Base-by-base conservation (phyloP, 2,797 vertebrate genomes). In the Anabas testudineus region DNA sequence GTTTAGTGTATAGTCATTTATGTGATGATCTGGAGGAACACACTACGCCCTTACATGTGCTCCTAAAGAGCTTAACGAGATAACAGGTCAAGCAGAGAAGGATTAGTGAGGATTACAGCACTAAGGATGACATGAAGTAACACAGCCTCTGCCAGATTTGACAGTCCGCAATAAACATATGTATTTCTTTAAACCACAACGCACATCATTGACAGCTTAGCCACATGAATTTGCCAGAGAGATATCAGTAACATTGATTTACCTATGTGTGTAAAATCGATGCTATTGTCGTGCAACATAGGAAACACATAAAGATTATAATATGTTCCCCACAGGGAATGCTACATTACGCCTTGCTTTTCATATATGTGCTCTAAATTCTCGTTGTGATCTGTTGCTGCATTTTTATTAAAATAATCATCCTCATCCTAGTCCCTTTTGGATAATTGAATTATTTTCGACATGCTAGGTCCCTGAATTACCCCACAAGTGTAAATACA, bases 41-140 rank as follows among this genome's bases (percentile, higher is more conserved):
- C 14, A 32, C 3, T 28, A 30, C 55, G 41, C 63, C 18, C 2
- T 48, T 22, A 13, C 48, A 42, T 69, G 21, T 6, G 19, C n/a
- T 7, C 39, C 49, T 37, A 21, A 47, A 66, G 19, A 26, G 28
- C 47, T 64, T 64, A 45, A 30, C 32, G 15, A 57, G 16, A 68
- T 55, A 48, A 22, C 28, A 63, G 21, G 46, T 68, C 28, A 54
- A 41, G 45, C 26, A 24, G 10, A 9, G 48, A 10, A 46, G 78
- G 78, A 78, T 78, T 76, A 73, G 34, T 43, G 39, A 59, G 72
- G 71, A 76, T 75, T 72, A 78, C 10, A 52, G 49, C 48, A 32
- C 24, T 5, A n/a, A 55, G 49, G 8, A 37, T 71, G n/a, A 32
- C 14, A 42, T 54, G 0, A 52, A 30, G 22, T 54, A 30, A 51